Evolutionary conservation across 2,888 invertebrate genomes (phyloP), one percentile per base, ranked within the genome.

Genomic region (Polylopha cassiicola): DNA sequence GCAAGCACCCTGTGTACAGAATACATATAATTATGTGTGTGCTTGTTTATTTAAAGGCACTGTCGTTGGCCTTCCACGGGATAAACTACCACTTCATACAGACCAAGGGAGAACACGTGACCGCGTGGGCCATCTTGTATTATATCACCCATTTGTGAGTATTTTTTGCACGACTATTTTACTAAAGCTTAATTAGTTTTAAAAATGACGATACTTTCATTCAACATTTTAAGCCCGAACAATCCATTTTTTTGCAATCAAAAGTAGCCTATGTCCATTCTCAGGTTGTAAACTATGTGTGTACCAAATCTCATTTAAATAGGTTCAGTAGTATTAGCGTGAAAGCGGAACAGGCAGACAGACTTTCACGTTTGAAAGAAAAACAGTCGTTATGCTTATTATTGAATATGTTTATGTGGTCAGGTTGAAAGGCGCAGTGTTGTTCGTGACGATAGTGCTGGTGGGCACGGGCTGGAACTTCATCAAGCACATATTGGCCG

Each of bases 391-490:
- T n/a, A n/a, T n/a, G n/a, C n/a, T n/a, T n/a, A n/a, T n/a, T n/a
- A n/a, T n/a, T n/a, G n/a, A n/a, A n/a, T n/a, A n/a, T n/a, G n/a
- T n/a, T n/a, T n/a, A 31, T 46, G 23, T 27, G 65, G 73, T 33
- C 69, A 95, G 94, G 51, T 82, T 97, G 39, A 95, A 95, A 75
- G 95, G 96, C 6, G 95, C 97, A 0, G 91, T 99, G 26, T 81
- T 99, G 32, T 99, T 99, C 67, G 96, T 98, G 43, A 98, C 98
- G 0, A 93, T 99, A 51, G 93, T 99, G 6, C 87, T 99, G 6
- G 95, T 99, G 52, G 99, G 99, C 28, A 98, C 99, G 3, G 99
- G 99, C 0, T 99, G 98, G 97, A 97, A 98, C 21, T 99, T 99
- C 70, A 97, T 99, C 56, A 99, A 99, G 67, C 97, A 98, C 72